Evolutionary conservation across 1,140 invertebrate species (phyloP), one percentile per base, ranked within the genome.

Genomic region (Whitmania pigra): DNA sequence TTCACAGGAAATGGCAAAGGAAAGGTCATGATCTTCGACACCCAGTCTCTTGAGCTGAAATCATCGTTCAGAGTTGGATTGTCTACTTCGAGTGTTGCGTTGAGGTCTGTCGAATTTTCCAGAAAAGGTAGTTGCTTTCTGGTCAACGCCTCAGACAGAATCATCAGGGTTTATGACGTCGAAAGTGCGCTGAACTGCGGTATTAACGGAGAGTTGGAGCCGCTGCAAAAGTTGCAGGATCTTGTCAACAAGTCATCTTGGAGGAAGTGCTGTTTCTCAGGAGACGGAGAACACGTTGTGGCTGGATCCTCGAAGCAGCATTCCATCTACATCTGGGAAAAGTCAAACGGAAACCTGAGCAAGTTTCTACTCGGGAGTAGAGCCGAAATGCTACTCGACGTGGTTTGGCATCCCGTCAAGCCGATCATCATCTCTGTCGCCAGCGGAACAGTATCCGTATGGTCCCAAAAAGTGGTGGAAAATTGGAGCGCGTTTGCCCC

Each of bases 401-500:
- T 97, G 69, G 93, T 95, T 87, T 93, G 90, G 93, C 93, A 95
- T 86, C 93, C 93, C 29, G 88, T 93, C 0, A 81, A 92, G 68
- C 91, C 93, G 11, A 92, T 96, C 67, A 91, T 95, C 74, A 88
- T 90, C 54, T 90, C 88, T 71, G 92, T 95, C 71, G 92, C 89
- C 22, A 87, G 87, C 83, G 94, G 94, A n/a, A 89, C 97, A 20
- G 94, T 98, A 36, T 97, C 93, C 27, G 90, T 98, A 75, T 97
- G 94, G 94, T 91, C 94, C 4, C 94, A 97, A 84, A 95, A 96
- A 84, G 94, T 97, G 86, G 94, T 98, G 27, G 96, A 99, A 86
- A 99, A 99, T 85, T 99, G 97, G 97, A 97, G 93, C 36, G 96
- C 97, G 0, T 99, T 99, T 86, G 96, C 96, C 0, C 97, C 97